Evolutionary conservation across 1,140 invertebrate genomes (phyloP).

Genomic region (Drosophila rufa): DNA sequence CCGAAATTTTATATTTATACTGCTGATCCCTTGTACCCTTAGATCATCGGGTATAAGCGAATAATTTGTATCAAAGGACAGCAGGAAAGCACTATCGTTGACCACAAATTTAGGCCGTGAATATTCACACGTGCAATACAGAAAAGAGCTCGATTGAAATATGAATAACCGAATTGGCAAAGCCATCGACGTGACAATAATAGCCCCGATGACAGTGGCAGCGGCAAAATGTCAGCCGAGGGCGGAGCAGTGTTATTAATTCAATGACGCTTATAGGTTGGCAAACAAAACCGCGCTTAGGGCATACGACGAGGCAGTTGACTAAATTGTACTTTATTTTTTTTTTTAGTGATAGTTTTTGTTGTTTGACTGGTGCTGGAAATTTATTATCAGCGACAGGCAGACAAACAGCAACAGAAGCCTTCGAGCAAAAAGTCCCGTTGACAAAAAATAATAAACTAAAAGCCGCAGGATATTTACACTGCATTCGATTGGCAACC

Average conservation of each 20-base stretch:
- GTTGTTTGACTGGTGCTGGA: constrained; percentile 33
- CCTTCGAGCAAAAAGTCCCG: constrained; percentile 32
- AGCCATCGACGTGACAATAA: constrained; percentile 24
- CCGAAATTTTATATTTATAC: too few relatives aligned
- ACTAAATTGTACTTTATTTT: constrained; percentile 20
- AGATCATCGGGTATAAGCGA: background rate
- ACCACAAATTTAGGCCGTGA: constrained; percentile 5
- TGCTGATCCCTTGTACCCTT: background rate
- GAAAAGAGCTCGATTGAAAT: constrained; percentile 6
- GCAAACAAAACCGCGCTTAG: constrained; percentile 58
- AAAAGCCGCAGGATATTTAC: constrained; percentile 80
- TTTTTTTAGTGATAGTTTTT: constrained; percentile 22
- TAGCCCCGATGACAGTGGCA: constrained; percentile 10
- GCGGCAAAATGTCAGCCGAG: background rate
- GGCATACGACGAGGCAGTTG: constrained; percentile 3
- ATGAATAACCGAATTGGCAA: constrained; percentile 44
- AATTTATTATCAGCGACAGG: constrained; percentile 80
- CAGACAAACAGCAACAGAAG: constrained; percentile 42
- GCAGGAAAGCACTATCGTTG: background rate
- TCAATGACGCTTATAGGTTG: constrained; percentile 69
- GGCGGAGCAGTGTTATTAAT: constrained; percentile 60
- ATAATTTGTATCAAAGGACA: background rate
- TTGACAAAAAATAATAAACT: constrained; percentile 83
- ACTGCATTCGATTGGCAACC: constrained; percentile 63
- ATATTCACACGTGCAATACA: background rate